Conservation (phyloP, 2,888 invertebrate genomes). For the Apodemia mormo region DNA sequence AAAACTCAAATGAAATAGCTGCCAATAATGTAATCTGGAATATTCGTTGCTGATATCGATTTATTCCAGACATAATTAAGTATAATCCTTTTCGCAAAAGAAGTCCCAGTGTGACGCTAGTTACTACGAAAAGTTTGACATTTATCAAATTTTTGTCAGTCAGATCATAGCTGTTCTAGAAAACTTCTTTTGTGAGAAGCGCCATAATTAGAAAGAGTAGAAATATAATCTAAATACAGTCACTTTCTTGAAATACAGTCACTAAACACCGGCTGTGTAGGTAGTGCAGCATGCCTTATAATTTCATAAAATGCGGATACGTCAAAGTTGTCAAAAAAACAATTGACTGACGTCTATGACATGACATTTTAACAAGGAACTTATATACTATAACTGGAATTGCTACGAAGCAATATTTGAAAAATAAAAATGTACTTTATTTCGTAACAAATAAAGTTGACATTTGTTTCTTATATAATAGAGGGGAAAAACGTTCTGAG, state of each 20-base stretch:
- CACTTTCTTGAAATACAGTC: not conserved
- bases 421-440: too few species aligned
- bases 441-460: too few species aligned
- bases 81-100: not conserved
- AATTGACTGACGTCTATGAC: too few species aligned
- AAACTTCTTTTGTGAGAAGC: conserved; percentile 4
- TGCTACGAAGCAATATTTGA: too few species aligned
- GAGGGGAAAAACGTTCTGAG: too few species aligned
- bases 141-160: not conserved
- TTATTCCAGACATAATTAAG: conserved; percentile 25
- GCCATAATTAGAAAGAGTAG: not conserved
- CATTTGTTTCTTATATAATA: too few species aligned
- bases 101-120: not conserved
- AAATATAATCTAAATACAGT: too few species aligned
- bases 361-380: too few species aligned
- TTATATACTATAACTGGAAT: too few species aligned
- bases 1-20: conserved; percentile 42
- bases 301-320: not conserved
- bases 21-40: conserved; percentile 37
- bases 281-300: not conserved
- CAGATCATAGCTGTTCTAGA: too few species aligned
- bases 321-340: too few species aligned
- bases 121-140: not conserved
- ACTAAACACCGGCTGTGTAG: not conserved
- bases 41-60: conserved; percentile 32